Base-by-base conservation (phyloP, 2,113 vertebrate genomes). In the Rhizomys pruinosus region DNA sequence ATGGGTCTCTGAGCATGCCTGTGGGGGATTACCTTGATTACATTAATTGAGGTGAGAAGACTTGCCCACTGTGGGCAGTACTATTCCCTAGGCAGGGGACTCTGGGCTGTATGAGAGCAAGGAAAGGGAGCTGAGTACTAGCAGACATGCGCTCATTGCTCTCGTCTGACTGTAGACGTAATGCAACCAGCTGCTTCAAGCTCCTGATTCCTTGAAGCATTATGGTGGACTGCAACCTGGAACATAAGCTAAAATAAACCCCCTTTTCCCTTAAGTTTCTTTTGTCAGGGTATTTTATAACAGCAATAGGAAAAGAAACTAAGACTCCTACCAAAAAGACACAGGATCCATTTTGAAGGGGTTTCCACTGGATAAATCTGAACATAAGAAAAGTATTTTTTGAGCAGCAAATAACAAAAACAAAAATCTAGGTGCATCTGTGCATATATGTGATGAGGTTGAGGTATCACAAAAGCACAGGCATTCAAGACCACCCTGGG, bases 101-200 rank as follows among this genome's bases (percentile, higher is more conserved):
- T 10, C 61, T 22, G 25, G 0, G 15, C 59, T 63, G 11, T 6
- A 5, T 0, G 2, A 16, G 0, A 42, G 37, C 29, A 6, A 23
- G 19, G 37, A 42, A 82, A 66, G 59, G 9, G 32, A 66, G 27
- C 39, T 66, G 5, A 1, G 27, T 15, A 29, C 15, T 37, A 80
- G 57, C 25, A 0, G 17, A 15, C 7, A 17, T 2, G 4, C 59
- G 42, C 63, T 10, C 8, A 11, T 20, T 63, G 79, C 79, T 4
- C 17, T 64, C 16, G 27, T 44, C 80, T 64, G 39, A 34, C 37
- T 22, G 59, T 13, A 25, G 16, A 20, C 11, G 4, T 29, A 17
- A 42, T 19, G 3, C 11, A 16, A 44, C 80, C 19, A 59, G 57
- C 57, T 59, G 13, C 57, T 59, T 59, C 57, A 59, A 64, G 80